Base-by-base conservation (phyloP, 2,888 invertebrate genomes). In the Caenorhabditis doughertyi region DNA sequence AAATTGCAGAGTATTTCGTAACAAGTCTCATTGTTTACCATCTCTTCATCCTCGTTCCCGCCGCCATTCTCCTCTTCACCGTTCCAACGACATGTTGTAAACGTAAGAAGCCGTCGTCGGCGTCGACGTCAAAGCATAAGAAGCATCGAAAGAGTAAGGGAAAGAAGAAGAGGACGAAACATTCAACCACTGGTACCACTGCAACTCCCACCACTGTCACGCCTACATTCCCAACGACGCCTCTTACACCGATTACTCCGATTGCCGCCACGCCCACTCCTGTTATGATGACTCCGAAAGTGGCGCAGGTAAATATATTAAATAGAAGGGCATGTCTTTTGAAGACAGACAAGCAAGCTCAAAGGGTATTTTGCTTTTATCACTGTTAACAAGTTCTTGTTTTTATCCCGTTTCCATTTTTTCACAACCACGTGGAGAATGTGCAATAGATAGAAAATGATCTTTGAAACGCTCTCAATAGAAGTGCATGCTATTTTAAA, bases 11-110 rank as follows among this genome's bases (percentile, higher is more conserved):
- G 72, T 73, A 73, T 64, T 51, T 73, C 72, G 49, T 73, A 53
- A 73, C 72, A 73, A 73, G 53, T 51, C 62, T 73, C 21, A 53
- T 73, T 27, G 72, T 73, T 64, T 64, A 55, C 53, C 42, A 42
- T 60, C 44, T 60, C 60, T 44, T 60, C 60, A 21, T 58, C 58
- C 32, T 58, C 39, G 11, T 39, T 18, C 55, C 55, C 32, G 58
- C 58, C 11, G 39, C 18, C 2, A 11, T 58, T 58, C 23, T 58
- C 18, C 25, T 60, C 25, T 44, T 21, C 25, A 44, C 60, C 27
- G 25, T 60, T 23, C 44, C 60, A 27, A 44, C 60, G 23, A 11
- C 23, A 0, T 60, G 60, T 25, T 60, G 60, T 23, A 60, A 60
- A n/a, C 42, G 42, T 7, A 60, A 60, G 42, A 39, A 39, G n/a